phyloP scores from a whole-genome alignment of 2,888 invertebrate genomes.

The Pemphredon lugubris region DNA sequence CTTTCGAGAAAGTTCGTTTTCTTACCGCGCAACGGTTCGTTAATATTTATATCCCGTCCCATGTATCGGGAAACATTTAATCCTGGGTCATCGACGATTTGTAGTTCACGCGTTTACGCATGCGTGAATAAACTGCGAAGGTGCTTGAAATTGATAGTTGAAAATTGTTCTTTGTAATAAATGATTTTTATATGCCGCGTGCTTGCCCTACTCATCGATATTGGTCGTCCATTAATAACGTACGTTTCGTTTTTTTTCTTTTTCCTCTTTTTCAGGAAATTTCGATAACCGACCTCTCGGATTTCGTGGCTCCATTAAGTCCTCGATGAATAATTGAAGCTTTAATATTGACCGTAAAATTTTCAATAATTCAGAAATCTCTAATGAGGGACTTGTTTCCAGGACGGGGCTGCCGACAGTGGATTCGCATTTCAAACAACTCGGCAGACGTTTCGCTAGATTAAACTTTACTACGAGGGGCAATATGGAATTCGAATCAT shows the following conservation, averaged over 20 bases:
- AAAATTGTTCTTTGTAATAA: no score
- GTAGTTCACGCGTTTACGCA: no score
- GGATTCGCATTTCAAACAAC: not conserved
- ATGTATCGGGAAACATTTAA: constrained; percentile 29
- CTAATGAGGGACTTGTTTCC: constrained; percentile 40
- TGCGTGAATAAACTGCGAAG: no score
- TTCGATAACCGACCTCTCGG: no score
- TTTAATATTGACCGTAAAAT: constrained; percentile 22
- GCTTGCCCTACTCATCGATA: no score
- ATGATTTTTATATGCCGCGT: no score
- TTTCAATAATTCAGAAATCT: constrained; percentile 10
- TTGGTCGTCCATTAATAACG: no score
- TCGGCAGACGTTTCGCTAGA: constrained; percentile 37
- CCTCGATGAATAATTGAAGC: constrained; percentile 13
- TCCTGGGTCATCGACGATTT: not conserved
- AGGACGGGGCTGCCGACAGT: constrained; percentile 1
- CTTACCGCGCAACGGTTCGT: constrained; percentile 14
- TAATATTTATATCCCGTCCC: constrained; percentile 48
- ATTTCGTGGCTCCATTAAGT: not conserved
- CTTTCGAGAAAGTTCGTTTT: constrained; percentile 14
- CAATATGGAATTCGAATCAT: constrained; percentile 16
- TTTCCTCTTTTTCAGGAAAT: not conserved
- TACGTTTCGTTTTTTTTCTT: not conserved
- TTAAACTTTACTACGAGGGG: constrained; percentile 39
- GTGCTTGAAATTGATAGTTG: no score